Evolutionary conservation across 2,113 vertebrate genomes (phyloP), one percentile per base, ranked within the genome.

Genomic region (Procavia capensis): DNA sequence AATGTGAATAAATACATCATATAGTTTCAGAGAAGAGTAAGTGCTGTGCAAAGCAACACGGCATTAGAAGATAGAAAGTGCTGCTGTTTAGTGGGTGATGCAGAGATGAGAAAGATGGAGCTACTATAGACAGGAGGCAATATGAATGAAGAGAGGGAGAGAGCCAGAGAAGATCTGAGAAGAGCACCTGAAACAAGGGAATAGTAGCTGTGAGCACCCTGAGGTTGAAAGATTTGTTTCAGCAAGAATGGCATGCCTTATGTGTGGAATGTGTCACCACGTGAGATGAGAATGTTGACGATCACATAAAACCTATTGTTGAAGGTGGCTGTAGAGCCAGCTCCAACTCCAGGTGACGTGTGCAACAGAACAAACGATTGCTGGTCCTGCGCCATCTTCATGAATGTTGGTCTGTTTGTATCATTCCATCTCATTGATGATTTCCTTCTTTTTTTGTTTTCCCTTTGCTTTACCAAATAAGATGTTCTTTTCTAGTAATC

Each of bases 51-150:
- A 47, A 29, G 45, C 72, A 82, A 17, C 0, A 9, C 36, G 70
- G n/a, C 45, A 29, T 63, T 20, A 39, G 54, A 6, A 3, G 63
- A 45, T 1, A 19, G 82, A 31, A 47, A 79, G 54, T 54, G 29
- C 25, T 7, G 16, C 17, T 36, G n/a, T 7, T 57, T 20, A 29
- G 8, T 6, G 27, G 61, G 39, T 19, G 3, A 0, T 0, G 22
- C 3, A 13, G 2, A n/a, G 24, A 10, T 7, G 4, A 47, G 75
- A 11, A 27, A 2, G 19, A 16, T 16, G 31, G 24, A 7, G 27
- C 59, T 36, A 1, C 0, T 1, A 6, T 2, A 36, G 27, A n/a
- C 2, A 9, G 31, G 27, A 36, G 50, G 25, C 9, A 19, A 19
- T 31, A 43, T 47, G 43, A 83, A 59, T 22, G 59, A 78, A 83